phyloP scores from a whole-genome alignment of 2,113 vertebrate species.

The Cyanoliseus patagonus region DNA sequence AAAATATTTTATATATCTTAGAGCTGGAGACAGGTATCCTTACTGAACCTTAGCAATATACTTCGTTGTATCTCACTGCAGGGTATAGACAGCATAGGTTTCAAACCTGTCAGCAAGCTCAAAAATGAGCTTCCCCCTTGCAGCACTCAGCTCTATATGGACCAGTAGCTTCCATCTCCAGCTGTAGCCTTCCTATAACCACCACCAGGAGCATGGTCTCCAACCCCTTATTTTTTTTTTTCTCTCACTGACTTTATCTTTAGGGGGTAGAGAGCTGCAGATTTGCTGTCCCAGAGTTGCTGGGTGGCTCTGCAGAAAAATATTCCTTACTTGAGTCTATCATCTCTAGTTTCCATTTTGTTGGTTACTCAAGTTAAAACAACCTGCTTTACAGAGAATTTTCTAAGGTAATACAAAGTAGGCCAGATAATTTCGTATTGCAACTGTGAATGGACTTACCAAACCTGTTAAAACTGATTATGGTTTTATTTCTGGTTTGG shows the following conservation, averaged over 20 bases:
- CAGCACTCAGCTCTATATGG: background rate
- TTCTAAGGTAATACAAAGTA: background rate
- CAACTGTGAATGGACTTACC: background rate
- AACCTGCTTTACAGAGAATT: background rate
- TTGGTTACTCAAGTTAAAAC: rapidly evolving
- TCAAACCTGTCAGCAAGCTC: background rate
- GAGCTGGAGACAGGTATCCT: background rate
- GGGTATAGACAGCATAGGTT: background rate
- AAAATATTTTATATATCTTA: background rate
- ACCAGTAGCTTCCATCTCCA: background rate
- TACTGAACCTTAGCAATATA: background rate
- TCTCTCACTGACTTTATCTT: background rate
- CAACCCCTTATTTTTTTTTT: background rate
- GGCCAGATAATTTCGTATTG: background rate
- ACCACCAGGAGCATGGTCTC: background rate
- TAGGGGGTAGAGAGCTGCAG: background rate
- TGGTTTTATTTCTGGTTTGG: background rate
- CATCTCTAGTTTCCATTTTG: background rate
- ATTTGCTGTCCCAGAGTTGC: background rate
- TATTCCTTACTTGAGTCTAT: background rate
- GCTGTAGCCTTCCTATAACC: background rate
- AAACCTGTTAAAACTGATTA: background rate
- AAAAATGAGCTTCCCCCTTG: background rate
- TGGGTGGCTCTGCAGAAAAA: background rate
- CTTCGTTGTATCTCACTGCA: background rate